Evolutionary conservation across 2,888 invertebrate genomes (phyloP).

Genomic region (Tetragonisca angustula): DNA sequence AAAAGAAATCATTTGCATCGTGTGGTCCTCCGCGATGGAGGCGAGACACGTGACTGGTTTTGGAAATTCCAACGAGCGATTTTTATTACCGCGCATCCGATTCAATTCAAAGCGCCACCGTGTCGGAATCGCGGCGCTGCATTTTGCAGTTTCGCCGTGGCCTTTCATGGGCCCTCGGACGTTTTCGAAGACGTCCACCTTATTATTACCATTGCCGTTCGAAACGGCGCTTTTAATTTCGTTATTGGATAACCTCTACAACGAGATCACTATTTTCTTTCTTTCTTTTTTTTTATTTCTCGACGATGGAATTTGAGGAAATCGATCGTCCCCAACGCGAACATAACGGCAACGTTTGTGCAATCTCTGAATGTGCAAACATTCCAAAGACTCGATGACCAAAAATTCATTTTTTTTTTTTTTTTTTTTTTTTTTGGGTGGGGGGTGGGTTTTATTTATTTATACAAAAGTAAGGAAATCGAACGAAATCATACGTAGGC

Average conservation of each 20-base stretch:
- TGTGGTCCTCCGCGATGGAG: constrained; percentile 20
- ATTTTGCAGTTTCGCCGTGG: constrained; percentile 7
- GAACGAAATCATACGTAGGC: constrained; percentile 1
- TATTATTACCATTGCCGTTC: constrained; percentile 24
- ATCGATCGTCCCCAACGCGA: constrained; percentile 14
- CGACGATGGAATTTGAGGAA: constrained; percentile 8
- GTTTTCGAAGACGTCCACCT: constrained; percentile 28
- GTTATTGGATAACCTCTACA: constrained; percentile 26
- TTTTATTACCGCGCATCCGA: constrained; percentile 37
- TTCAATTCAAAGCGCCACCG: constrained; percentile 9
- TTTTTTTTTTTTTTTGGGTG: no score
- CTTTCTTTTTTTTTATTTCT: no score
- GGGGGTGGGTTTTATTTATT: not conserved
- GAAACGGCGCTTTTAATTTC: constrained; percentile 21
- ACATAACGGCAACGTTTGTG: not conserved
- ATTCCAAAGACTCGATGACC: no score
- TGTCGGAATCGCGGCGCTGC: not conserved
- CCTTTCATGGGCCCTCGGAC: not conserved
- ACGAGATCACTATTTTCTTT: not conserved
- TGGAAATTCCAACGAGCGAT: constrained; percentile 48
- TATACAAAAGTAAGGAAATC: not conserved
- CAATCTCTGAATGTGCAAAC: not conserved
- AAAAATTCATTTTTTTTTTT: no score
- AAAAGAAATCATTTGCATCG: constrained; percentile 54
- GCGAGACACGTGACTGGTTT: constrained; percentile 51